A percentile compares a stretch with the other conserved stretches of the same genome.
These are phyloP conservation scores for Tragelaphus strepsiceros DNA, from an alignment of 2,113 vertebrate genomes.

Conservation along the genomic window DNA sequence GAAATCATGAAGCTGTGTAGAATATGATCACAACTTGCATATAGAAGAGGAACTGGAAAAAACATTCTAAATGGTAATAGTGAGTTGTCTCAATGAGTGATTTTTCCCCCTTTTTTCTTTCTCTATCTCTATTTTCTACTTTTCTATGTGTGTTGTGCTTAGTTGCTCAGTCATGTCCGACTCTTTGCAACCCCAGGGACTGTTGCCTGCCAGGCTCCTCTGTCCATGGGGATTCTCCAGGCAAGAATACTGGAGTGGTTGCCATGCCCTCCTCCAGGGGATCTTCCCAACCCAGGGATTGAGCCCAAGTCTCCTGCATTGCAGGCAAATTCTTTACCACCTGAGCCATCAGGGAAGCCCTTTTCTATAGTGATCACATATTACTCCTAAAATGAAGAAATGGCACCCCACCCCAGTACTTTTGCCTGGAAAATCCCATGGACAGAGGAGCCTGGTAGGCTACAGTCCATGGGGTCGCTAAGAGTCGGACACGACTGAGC, in stretches of 20 bases:
- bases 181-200: not conserved
- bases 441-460: too few species aligned
- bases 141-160: not conserved
- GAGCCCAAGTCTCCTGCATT: not conserved
- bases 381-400: constrained; percentile 7
- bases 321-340: not conserved
- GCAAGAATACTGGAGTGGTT: not conserved
- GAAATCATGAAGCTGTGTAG: not conserved
- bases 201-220: not conserved
- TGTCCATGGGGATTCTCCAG: not conserved
- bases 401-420: too few species aligned
- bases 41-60: not conserved
- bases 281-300: not conserved
- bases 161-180: not conserved
- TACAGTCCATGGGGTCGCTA: too few species aligned
- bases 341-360: not conserved
- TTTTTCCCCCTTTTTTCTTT: not conserved
- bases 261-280: not conserved
- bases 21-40: not conserved
- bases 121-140: not conserved
- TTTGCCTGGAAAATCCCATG: too few species aligned
- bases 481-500: too few species aligned
- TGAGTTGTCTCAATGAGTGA: not conserved
- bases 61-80: not conserved
- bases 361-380: not conserved